A percentile compares a stretch with the other conserved stretches of the same genome.
phyloP scores from a whole-genome alignment of 2,797 vertebrate genomes.

The Bradypodion ventrale region DNA sequence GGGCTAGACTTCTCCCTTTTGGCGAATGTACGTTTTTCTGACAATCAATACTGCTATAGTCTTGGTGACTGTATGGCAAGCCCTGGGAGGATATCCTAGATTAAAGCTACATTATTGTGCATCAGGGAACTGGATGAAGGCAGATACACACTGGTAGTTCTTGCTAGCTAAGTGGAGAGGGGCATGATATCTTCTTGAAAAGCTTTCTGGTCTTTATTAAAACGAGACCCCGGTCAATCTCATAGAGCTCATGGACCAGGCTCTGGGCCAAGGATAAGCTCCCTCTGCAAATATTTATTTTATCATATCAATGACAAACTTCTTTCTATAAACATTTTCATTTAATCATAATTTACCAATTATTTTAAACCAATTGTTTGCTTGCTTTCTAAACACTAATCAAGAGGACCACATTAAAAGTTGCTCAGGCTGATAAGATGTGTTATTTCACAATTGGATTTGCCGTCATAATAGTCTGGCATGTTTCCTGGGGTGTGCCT shows the following conservation, averaged over 20 bases:
- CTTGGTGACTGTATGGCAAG: slow-evolving; percentile 5
- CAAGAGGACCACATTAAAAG: slow-evolving; percentile 73
- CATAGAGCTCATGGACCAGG: slow-evolving; percentile 70
- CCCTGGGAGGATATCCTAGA: accelerated
- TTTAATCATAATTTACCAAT: slow-evolving; percentile 78
- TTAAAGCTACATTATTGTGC: slow-evolving; percentile 22
- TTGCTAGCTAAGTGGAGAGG: slow-evolving; percentile 50
- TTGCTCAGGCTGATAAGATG: slow-evolving; percentile 71
- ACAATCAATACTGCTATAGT: too few relatives aligned
- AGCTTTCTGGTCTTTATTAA: slow-evolving; percentile 76
- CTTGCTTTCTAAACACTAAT: slow-evolving; percentile 75
- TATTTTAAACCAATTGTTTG: slow-evolving; percentile 78
- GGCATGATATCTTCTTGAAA: slow-evolving; percentile 69
- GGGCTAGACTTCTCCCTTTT: too few relatives aligned
- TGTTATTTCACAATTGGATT: slow-evolving; percentile 55
- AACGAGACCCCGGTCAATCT: slow-evolving; percentile 71
- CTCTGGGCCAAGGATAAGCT: slow-evolving; percentile 69
- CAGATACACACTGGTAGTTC: slow-evolving; percentile 48
- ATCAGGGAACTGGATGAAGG: slow-evolving; percentile 49
- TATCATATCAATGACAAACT: slow-evolving; percentile 77
- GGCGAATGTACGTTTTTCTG: too few relatives aligned
- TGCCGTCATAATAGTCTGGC: slow-evolving; percentile 38
- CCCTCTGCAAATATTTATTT: slow-evolving; percentile 77
- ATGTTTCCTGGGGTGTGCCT: slow-evolving; percentile 56
- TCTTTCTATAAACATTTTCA: slow-evolving; percentile 76